Percentiles rank a stretch among this genome's conserved stretches.
Conservation (phyloP, 1,140 invertebrate species). For the Drosophila truncata region DNA sequence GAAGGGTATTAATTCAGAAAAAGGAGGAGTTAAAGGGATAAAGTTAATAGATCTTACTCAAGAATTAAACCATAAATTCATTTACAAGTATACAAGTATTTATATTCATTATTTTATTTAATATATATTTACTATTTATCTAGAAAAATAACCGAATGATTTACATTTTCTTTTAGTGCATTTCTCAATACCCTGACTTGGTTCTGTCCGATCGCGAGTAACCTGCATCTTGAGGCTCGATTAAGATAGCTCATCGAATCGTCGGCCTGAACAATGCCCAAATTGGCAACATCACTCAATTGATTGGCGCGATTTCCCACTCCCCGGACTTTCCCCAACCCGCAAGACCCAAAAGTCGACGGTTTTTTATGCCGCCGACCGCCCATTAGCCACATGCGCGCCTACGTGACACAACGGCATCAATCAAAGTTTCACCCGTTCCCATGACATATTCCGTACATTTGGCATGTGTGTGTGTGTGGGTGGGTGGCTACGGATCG, state of each 20-base stretch:
- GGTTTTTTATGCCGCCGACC: conserved; percentile 57
- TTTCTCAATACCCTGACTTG: background rate
- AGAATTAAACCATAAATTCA: background rate
- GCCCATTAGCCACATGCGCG: conserved; percentile 84
- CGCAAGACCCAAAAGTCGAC: conserved; percentile 12
- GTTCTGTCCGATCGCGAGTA: conserved; percentile 21
- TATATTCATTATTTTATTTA: background rate
- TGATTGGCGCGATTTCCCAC: conserved; percentile 61
- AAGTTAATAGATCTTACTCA: background rate
- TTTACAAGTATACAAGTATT: no score
- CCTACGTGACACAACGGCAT: conserved; percentile 85
- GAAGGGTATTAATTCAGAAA: background rate
- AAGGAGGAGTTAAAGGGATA: background rate
- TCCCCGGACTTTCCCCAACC: background rate
- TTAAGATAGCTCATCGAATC: conserved; percentile 48
- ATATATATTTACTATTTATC: background rate
- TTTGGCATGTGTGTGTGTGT: conserved; percentile 25
- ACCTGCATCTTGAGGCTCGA: conserved; percentile 14
- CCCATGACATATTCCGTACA: conserved; percentile 39
- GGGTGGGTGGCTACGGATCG: conserved; percentile 11
- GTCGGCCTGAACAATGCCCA: conserved; percentile 40
- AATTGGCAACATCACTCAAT: conserved; percentile 77
- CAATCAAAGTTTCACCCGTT: conserved; percentile 85
- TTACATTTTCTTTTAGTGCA: conserved; percentile 18
- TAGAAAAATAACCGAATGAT: no score